A percentile compares a stretch with the other conserved stretches of the same genome.
These are phyloP conservation scores for Phaethon lepturus DNA, from an alignment of 2,113 vertebrate genomes.

Conservation along the genomic window DNA sequence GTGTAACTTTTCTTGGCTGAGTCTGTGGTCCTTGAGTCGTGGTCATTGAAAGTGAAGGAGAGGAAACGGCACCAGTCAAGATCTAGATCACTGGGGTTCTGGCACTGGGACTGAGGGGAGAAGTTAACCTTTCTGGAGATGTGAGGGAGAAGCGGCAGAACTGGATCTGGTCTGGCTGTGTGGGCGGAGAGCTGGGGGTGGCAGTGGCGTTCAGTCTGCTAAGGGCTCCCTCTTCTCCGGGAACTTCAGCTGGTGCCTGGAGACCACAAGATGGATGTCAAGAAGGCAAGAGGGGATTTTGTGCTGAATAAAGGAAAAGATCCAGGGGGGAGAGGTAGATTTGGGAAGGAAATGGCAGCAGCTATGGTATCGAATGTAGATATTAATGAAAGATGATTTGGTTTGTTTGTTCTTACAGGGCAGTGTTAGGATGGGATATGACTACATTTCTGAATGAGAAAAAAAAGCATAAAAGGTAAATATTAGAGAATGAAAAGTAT, in stretches of 20 bases:
- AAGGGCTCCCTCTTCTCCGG: neutral
- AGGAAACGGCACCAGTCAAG: neutral
- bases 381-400: neutral
- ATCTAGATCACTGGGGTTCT: fast-evolving
- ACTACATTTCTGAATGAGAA: neutral
- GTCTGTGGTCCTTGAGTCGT: neutral
- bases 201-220: fast-evolving
- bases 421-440: neutral
- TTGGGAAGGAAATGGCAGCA: neutral
- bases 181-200: neutral
- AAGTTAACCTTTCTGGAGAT: neutral
- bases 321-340: neutral
- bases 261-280: neutral
- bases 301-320: neutral
- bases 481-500: neutral
- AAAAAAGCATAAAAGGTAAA: neutral
- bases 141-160: neutral
- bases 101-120: neutral
- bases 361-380: neutral
- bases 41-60: neutral
- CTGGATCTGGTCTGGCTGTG: neutral
- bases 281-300: neutral
- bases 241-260: neutral
- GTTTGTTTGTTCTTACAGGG: neutral
- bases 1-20: neutral